Evolutionary conservation across 2,888 invertebrate species (phyloP).

Genomic region (Gymnoscelis rufifasciata): DNA sequence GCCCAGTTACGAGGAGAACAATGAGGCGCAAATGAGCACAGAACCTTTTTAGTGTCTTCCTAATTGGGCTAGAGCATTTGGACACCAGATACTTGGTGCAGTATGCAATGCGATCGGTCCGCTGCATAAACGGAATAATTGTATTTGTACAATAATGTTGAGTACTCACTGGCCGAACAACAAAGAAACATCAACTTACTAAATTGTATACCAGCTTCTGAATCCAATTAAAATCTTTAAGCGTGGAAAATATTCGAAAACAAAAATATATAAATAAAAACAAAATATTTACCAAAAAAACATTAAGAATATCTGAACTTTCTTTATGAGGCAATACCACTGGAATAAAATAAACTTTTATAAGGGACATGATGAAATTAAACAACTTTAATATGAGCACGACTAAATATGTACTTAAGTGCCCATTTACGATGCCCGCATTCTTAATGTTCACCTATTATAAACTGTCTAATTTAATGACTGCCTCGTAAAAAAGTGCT

Average conservation of each 20-base stretch:
- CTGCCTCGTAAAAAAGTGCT: constrained; percentile 4
- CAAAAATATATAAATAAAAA: no score
- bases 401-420: constrained; percentile 31
- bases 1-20: constrained; percentile 70
- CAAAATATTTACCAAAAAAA: no score
- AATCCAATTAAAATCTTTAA: no score
- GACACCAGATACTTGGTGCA: constrained; percentile 67
- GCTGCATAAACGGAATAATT: constrained; percentile 73
- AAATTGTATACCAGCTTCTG: not conserved
- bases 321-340: constrained; percentile 1
- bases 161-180: constrained; percentile 43
- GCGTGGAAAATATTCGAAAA: not conserved
- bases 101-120: constrained; percentile 69
- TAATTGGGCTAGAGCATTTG: constrained; percentile 65
- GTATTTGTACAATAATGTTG: constrained; percentile 64
- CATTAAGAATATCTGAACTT: no score
- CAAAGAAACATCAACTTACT: constrained; percentile 36
- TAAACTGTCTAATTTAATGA: constrained; percentile 25
- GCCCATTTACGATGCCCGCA: constrained; percentile 26
- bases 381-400: constrained; percentile 24
- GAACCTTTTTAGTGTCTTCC: constrained; percentile 71
- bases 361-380: constrained; percentile 29
- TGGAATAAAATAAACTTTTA: constrained; percentile 27
- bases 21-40: constrained; percentile 65
- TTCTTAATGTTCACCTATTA: constrained; percentile 23